Percentiles rank a stretch among this genome's conserved stretches.
Conservation (phyloP, 2,797 vertebrate genomes). For the Myotis pilosus region DNA sequence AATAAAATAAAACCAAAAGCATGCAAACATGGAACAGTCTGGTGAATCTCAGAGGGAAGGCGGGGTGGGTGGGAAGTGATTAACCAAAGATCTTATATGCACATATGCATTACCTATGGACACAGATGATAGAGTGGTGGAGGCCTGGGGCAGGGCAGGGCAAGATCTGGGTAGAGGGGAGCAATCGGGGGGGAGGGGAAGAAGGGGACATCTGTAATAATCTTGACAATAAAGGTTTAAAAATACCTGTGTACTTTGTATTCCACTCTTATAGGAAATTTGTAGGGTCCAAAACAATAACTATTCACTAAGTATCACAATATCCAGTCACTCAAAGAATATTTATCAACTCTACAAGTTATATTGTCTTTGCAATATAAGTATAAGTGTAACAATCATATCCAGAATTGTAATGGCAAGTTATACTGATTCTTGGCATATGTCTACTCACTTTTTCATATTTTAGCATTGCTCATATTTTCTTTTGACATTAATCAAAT, state of each 20-base stretch:
- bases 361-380: constrained; percentile 12
- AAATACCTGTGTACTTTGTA: background rate
- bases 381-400: background rate
- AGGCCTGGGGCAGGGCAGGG: too few species aligned
- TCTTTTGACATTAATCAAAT: constrained; percentile 34
- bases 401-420: constrained; percentile 10
- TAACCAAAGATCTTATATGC: too few species aligned
- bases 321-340: background rate
- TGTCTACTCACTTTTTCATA: background rate
- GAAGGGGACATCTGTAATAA: too few species aligned
- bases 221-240: too few species aligned
- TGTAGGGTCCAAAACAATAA: constrained; percentile 9
- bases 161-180: too few species aligned
- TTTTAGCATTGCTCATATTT: background rate
- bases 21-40: too few species aligned
- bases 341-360: background rate
- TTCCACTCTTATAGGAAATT: background rate
- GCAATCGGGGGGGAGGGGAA: too few species aligned
- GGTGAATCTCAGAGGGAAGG: too few species aligned
- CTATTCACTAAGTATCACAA: background rate
- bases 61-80: too few species aligned
- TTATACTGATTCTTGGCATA: background rate
- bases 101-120: too few species aligned
- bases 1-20: too few species aligned
- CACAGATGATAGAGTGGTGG: too few species aligned